Conservation (phyloP, 1,140 invertebrate species). For the Penaeus vannamei region DNA sequence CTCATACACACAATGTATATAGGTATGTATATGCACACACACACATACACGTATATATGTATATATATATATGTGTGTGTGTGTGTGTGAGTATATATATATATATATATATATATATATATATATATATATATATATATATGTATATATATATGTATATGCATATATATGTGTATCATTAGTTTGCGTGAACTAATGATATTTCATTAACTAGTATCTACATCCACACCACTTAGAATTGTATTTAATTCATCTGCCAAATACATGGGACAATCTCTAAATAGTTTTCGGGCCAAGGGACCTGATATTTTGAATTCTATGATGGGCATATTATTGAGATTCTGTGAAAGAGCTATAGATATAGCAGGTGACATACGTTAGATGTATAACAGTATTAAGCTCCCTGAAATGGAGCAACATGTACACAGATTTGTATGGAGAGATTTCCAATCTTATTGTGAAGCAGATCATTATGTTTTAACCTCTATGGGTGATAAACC, state of each 20-base stretch:
- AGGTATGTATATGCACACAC: not conserved
- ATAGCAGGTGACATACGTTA: not conserved
- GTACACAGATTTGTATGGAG: not conserved
- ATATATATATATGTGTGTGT: not conserved
- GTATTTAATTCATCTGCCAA: too few species aligned
- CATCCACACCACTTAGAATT: too few species aligned
- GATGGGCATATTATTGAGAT: too few species aligned
- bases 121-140: not conserved
- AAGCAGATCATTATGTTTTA: not conserved
- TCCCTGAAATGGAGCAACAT: not conserved
- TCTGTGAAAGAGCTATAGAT: not conserved
- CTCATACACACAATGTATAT: not conserved
- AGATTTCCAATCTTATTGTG: not conserved
- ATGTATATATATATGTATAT: conserved; percentile 9
- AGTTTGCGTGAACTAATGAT: too few species aligned
- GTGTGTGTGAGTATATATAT: not conserved
- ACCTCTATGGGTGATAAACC: conserved; percentile 13
- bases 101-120: conserved; percentile 23
- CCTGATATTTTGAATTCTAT: too few species aligned
- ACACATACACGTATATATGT: not conserved
- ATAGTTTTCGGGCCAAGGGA: too few species aligned
- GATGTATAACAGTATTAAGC: not conserved
- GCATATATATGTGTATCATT: conserved; percentile 22
- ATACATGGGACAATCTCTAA: too few species aligned
- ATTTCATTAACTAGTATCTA: too few species aligned